Evolutionary conservation across 2,113 vertebrate genomes (phyloP).

Genomic region (Miniopterus natalensis): DNA sequence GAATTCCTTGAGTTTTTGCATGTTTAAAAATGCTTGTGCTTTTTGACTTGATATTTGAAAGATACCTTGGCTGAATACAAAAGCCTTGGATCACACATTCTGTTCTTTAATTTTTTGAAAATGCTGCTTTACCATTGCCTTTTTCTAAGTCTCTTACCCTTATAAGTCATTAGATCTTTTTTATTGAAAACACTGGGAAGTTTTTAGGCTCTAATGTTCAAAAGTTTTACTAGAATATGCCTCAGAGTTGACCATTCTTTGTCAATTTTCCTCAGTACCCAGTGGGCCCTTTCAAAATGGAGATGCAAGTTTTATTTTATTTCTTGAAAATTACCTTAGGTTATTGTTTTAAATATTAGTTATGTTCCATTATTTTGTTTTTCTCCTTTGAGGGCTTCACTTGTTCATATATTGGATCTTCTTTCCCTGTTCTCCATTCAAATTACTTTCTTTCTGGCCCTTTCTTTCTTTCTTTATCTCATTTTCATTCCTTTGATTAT

Average conservation of each 20-base stretch:
- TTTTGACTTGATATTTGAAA: background rate
- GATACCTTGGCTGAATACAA: background rate
- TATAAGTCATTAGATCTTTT: background rate
- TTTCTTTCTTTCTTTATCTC: conserved; percentile 7
- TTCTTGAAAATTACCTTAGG: background rate
- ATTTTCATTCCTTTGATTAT: background rate
- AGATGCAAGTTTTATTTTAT: background rate
- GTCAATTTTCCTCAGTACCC: background rate
- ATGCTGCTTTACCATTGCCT: background rate
- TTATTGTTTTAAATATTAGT: conserved; percentile 25
- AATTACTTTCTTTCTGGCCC: background rate
- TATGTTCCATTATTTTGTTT: conserved; percentile 8
- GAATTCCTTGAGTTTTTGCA: background rate
- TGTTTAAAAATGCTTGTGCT: background rate
- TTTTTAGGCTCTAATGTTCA: background rate
- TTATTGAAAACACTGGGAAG: background rate
- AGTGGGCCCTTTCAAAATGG: background rate
- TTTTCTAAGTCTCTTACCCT: background rate
- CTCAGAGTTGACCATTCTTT: background rate
- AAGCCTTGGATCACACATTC: background rate
- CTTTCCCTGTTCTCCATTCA: background rate
- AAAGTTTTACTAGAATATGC: background rate
- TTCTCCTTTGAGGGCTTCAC: background rate
- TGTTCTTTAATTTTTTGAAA: background rate
- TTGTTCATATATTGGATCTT: background rate